phyloP scores from a whole-genome alignment of 2,797 vertebrate species.

The Anabas testudineus region DNA sequence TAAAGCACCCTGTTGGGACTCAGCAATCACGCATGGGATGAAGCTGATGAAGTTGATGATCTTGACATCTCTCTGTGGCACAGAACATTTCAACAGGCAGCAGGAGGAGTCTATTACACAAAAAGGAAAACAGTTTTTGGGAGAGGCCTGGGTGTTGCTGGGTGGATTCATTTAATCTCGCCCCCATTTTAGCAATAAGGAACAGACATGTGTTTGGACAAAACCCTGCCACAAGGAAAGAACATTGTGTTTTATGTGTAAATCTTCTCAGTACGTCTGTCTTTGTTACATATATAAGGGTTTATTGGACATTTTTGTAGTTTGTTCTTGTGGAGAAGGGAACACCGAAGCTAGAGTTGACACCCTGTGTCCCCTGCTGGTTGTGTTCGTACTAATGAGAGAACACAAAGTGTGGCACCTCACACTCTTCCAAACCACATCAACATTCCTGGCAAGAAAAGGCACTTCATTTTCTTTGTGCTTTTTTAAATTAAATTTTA shows the following conservation, averaged over 20 bases:
- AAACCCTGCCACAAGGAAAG: neutral
- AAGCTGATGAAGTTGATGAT: constrained; percentile 9
- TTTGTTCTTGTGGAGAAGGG: constrained; percentile 15
- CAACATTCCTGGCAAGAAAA: constrained; percentile 27
- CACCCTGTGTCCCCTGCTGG: constrained; percentile 38
- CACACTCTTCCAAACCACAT: constrained; percentile 53
- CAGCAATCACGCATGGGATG: constrained; percentile 28
- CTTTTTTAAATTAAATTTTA: too few species aligned
- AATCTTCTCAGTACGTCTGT: neutral
- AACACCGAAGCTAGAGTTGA: constrained; percentile 20
- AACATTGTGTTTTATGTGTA: neutral
- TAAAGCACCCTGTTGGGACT: neutral
- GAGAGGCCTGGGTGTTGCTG: constrained; percentile 26
- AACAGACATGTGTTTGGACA: constrained; percentile 15
- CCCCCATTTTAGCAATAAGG: constrained; percentile 31
- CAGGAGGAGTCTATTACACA: constrained; percentile 41
- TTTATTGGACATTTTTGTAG: constrained; percentile 6
- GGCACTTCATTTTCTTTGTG: neutral
- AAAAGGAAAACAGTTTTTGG: constrained; percentile 37
- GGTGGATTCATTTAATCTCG: constrained; percentile 22
- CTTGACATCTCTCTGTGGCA: constrained; percentile 39
- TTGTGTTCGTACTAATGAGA: constrained; percentile 67
- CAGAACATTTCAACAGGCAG: constrained; percentile 50
- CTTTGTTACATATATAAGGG: neutral
- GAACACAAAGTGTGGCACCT: constrained; percentile 26